Percentiles rank a stretch among this genome's conserved stretches.
Conservation (phyloP, 1,140 invertebrate species). For the Cydia splendana region DNA sequence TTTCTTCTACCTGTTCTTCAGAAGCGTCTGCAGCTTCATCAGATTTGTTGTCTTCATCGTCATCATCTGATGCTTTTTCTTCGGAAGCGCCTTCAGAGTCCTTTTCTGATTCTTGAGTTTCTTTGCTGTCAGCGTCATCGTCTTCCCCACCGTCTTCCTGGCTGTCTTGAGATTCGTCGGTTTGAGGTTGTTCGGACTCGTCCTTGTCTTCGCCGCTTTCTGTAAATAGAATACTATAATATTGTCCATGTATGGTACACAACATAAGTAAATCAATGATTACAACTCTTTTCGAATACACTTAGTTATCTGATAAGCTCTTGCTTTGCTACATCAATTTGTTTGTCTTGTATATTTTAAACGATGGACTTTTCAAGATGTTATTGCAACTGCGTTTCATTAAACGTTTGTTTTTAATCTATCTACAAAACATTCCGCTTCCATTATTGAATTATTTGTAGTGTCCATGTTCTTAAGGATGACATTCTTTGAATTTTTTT, state of each 20-base stretch:
- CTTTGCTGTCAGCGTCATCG: constrained; percentile 52
- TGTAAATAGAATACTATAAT: constrained; percentile 41
- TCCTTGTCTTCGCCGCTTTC: constrained; percentile 63
- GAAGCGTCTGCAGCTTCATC: constrained; percentile 74
- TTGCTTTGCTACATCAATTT: too few species aligned
- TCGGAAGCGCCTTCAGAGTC: constrained; percentile 49
- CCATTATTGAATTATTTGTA: too few species aligned
- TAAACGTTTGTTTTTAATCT: too few species aligned
- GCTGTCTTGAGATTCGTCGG: constrained; percentile 43
- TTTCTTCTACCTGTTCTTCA: constrained; percentile 55
- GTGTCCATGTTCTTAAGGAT: too few species aligned
- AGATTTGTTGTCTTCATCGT: constrained; percentile 61
- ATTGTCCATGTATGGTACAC: constrained; percentile 6
- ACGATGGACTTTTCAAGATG: too few species aligned
- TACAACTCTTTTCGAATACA: too few species aligned
- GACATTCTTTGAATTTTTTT: too few species aligned
- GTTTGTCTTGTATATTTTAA: too few species aligned
- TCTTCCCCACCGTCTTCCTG: constrained; percentile 46
- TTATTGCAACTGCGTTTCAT: too few species aligned
- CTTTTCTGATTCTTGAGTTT: constrained; percentile 46
- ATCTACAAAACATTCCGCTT: too few species aligned
- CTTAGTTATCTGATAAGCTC: too few species aligned
- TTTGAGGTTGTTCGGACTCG: constrained; percentile 46
- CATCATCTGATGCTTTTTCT: constrained; percentile 51
- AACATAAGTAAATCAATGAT: not conserved